Evolutionary conservation across 2,888 invertebrate species (phyloP).

Genomic region (Diarsia dahlii): DNA sequence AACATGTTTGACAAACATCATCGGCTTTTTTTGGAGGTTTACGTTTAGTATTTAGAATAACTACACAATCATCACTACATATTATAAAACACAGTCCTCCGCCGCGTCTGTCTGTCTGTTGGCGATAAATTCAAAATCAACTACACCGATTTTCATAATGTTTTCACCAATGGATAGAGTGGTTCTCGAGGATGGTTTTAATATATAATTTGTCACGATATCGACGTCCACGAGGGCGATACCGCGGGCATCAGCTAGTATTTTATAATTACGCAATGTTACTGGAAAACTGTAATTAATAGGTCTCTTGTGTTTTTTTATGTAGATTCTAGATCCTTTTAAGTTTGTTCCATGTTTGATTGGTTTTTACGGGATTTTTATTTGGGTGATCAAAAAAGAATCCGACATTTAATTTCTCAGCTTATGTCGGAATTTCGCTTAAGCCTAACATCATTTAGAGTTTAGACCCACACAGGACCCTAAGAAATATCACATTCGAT

Average conservation of each 20-base stretch:
- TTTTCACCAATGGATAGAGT: too few relatives aligned
- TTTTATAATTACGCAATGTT: background rate
- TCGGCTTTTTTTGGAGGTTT: background rate
- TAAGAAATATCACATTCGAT: conserved; percentile 33
- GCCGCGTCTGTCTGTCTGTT: too few relatives aligned
- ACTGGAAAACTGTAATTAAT: background rate
- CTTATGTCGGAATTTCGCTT: background rate
- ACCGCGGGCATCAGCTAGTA: too few relatives aligned
- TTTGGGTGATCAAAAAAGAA: background rate
- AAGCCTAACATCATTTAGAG: background rate
- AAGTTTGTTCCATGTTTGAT: background rate
- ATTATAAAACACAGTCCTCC: too few relatives aligned
- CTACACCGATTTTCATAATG: too few relatives aligned
- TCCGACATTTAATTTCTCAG: too few relatives aligned
- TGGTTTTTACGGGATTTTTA: background rate
- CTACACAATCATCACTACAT: too few relatives aligned
- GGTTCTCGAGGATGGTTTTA: too few relatives aligned
- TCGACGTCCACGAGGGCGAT: too few relatives aligned
- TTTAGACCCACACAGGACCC: background rate
- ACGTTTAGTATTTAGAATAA: background rate
- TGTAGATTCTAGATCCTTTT: background rate
- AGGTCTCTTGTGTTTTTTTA: background rate
- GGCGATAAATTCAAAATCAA: too few relatives aligned
- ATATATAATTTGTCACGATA: too few relatives aligned
- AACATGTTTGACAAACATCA: conserved; percentile 17